Evolutionary conservation across 1,140 invertebrate genomes (phyloP).

Genomic region (Zaprionus kolodkinae): DNA sequence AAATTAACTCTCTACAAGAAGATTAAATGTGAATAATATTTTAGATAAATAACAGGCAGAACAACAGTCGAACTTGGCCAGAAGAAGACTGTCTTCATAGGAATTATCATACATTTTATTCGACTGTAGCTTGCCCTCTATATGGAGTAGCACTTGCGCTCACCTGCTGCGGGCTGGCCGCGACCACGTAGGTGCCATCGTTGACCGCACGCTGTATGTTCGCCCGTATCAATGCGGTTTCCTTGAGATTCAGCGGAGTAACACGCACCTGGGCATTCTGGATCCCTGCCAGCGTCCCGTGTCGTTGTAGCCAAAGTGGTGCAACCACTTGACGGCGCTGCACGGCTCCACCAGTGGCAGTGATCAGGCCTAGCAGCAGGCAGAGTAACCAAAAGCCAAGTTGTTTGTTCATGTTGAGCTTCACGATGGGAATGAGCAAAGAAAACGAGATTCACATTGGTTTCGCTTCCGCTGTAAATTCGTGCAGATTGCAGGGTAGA

Average conservation of each 20-base stretch:
- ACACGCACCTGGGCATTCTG: conserved; percentile 44
- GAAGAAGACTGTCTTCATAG: too few species aligned
- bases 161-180: conserved; percentile 49
- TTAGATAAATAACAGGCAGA: too few species aligned
- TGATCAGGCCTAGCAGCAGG: background rate
- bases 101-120: background rate
- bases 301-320: conserved; percentile 56
- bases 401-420: background rate
- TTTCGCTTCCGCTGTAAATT: conserved; percentile 3
- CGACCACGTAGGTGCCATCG: conserved; percentile 56
- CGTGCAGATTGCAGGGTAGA: background rate
- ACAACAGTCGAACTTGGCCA: too few species aligned
- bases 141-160: conserved; percentile 10
- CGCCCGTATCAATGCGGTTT: conserved; percentile 42
- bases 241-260: conserved; percentile 55
- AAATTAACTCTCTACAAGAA: background rate
- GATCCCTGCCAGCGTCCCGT: background rate
- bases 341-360: background rate
- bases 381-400: background rate
- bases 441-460: background rate
- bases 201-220: conserved; percentile 62
- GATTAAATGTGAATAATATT: background rate
- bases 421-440: background rate
- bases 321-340: conserved; percentile 64
- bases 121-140: background rate